phyloP scores from a whole-genome alignment of 2,113 vertebrate genomes.

The Tor tambroides region DNA sequence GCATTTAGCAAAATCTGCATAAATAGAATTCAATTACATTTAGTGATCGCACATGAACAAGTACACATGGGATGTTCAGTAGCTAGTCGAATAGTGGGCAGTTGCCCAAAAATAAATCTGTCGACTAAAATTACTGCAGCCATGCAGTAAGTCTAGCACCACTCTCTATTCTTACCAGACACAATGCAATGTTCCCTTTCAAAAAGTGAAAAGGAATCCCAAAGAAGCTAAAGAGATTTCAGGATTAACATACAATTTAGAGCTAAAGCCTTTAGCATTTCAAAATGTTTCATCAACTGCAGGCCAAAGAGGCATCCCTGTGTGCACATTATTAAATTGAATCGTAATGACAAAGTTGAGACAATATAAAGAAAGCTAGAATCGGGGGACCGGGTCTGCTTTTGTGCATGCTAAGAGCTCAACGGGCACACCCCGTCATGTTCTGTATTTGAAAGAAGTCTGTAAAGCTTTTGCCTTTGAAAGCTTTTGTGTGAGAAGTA shows the following conservation, averaged over 20 bases:
- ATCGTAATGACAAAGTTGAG: slow-evolving; percentile 55
- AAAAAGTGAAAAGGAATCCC: slow-evolving; percentile 67
- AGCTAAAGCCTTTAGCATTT: slow-evolving; percentile 65
- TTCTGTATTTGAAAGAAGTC: not conserved
- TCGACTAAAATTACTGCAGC: slow-evolving; percentile 50
- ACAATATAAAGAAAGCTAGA: slow-evolving; percentile 33
- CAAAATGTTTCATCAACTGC: slow-evolving; percentile 70
- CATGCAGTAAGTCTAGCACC: slow-evolving; percentile 20
- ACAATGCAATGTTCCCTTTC: slow-evolving; percentile 66
- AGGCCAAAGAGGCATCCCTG: slow-evolving; percentile 55
- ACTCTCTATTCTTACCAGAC: slow-evolving; percentile 26
- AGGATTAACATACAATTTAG: slow-evolving; percentile 77
- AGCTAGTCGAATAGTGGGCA: slow-evolving; percentile 56
- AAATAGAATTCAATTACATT: slow-evolving; percentile 60
- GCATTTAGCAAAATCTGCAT: not conserved
- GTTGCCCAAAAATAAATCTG: slow-evolving; percentile 55
- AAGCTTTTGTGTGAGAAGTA: not conserved
- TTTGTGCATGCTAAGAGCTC: not conserved
- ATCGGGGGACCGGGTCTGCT: not conserved
- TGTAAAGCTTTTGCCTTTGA: not conserved
- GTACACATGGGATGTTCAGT: slow-evolving; percentile 50
- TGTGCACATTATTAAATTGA: slow-evolving; percentile 69
- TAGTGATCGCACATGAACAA: slow-evolving; percentile 59
- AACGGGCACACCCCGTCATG: not conserved
- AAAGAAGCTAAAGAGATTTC: slow-evolving; percentile 65